Evolutionary conservation across 2,113 vertebrate genomes (phyloP).

Genomic region (Sterrhoptilus dennistouni): DNA sequence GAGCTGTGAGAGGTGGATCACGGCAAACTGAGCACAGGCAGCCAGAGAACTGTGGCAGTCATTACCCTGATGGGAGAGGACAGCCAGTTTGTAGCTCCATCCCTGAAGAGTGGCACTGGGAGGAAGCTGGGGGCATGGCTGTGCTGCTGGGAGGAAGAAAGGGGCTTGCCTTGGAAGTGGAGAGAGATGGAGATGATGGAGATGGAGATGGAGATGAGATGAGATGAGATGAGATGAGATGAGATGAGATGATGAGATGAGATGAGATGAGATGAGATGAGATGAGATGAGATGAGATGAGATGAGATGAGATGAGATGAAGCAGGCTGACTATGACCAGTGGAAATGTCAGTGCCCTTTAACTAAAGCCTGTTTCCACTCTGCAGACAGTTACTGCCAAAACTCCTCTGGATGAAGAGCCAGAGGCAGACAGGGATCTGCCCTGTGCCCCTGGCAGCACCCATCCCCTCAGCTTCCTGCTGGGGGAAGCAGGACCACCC

Average conservation of each 20-base stretch:
- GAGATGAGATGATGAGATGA: not conserved
- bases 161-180: not conserved
- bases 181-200: not conserved
- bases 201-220: not conserved
- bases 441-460: not conserved
- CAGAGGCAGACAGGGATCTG: not conserved
- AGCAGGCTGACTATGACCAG: not conserved
- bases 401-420: accelerated
- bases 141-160: not conserved
- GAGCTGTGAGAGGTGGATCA: not conserved
- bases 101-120: not conserved
- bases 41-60: not conserved
- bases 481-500: not conserved
- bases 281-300: not conserved
- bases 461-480: not conserved
- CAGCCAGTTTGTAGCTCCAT: not conserved
- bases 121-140: not conserved
- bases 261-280: not conserved
- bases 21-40: not conserved
- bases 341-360: not conserved
- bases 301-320: not conserved
- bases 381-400: not conserved
- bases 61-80: not conserved
- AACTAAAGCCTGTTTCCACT: not conserved
- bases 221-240: not conserved